A percentile compares a stretch with the other conserved stretches of the same genome.
These are phyloP conservation scores for Nansenia antarctica DNA, from an alignment of 2,113 vertebrate species.

Conservation along the genomic window DNA sequence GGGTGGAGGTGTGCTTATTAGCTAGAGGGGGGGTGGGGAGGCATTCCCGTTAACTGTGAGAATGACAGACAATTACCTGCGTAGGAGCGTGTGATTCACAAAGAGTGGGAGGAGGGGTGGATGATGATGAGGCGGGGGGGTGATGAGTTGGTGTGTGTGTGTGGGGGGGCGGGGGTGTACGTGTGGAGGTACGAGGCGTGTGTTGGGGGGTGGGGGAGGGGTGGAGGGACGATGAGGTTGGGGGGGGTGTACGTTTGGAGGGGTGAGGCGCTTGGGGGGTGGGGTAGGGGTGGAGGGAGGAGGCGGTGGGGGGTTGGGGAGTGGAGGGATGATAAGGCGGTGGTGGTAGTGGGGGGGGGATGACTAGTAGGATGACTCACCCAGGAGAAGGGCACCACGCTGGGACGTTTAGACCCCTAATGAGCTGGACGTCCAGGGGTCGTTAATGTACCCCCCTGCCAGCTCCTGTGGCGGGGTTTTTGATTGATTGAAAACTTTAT, in stretches of 20 bases:
- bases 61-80: neutral
- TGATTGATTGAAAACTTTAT: no score
- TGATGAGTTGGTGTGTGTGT: no score
- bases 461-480: no score
- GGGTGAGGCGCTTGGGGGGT: neutral
- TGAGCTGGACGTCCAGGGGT: slow-evolving; percentile 34
- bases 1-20: neutral
- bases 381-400: neutral
- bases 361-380: slow-evolving; percentile 54
- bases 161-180: neutral
- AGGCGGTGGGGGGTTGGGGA: neutral
- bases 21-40: neutral
- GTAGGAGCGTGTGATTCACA: neutral
- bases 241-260: no score
- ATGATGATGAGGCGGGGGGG: neutral
- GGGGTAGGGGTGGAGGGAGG: neutral
- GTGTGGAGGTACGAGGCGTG: neutral
- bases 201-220: neutral
- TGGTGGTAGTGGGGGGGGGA: neutral
- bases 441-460: neutral
- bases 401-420: slow-evolving; percentile 28
- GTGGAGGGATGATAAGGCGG: neutral
- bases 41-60: neutral
- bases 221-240: slow-evolving; percentile 44
- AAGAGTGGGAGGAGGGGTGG: neutral